Percentiles rank a stretch among this genome's conserved stretches.
These are phyloP conservation scores for Ochropacha duplaris DNA, from an alignment of 2,888 invertebrate species.

Conservation along the genomic window DNA sequence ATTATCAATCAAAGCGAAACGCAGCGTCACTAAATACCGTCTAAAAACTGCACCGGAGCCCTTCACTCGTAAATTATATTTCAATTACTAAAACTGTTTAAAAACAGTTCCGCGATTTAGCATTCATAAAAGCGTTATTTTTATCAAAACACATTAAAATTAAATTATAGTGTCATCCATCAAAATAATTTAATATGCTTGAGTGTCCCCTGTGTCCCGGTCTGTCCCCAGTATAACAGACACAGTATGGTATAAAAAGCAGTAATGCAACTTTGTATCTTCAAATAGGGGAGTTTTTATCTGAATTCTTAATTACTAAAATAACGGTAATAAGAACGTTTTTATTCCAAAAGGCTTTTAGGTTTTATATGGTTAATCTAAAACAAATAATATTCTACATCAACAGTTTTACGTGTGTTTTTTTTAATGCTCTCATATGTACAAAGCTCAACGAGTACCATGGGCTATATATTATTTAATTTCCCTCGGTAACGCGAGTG, in stretches of 20 bases:
- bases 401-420: no score
- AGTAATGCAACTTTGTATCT: neutral
- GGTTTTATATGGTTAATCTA: no score
- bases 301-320: neutral
- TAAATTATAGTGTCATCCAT: conserved; percentile 76
- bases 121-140: conserved; percentile 55
- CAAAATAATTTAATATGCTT: conserved; percentile 77
- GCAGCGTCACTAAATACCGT: conserved; percentile 26
- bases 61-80: conserved; percentile 37
- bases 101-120: conserved; percentile 38
- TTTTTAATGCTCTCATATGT: no score
- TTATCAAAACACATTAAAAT: conserved; percentile 80
- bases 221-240: conserved; percentile 12
- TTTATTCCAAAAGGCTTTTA: no score
- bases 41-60: conserved; percentile 30
- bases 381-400: no score
- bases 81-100: conserved; percentile 38
- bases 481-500: no score
- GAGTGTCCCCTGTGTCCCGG: conserved; percentile 27
- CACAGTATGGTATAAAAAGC: conserved; percentile 1
- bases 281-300: neutral
- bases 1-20: conserved; percentile 35
- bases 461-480: no score
- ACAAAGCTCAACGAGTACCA: no score
- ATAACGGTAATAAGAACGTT: no score